Conservation (phyloP, 2,888 invertebrate species). For the Mythimna ferrago region DNA sequence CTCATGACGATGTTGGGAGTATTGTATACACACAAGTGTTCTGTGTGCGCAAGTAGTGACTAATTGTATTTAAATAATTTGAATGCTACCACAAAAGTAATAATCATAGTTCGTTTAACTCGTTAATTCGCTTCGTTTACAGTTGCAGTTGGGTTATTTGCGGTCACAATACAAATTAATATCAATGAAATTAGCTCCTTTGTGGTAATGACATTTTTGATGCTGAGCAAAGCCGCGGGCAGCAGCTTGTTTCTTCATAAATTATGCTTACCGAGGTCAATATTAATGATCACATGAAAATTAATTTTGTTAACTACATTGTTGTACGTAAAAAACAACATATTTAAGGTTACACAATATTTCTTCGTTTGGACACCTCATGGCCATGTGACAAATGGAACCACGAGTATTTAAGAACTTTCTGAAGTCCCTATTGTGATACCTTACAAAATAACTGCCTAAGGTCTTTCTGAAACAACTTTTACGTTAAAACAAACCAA, state of each 20-base stretch:
- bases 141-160: not conserved
- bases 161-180: not conserved
- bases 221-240: not conserved
- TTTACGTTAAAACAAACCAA: not conserved
- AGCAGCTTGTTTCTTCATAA: not conserved
- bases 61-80: constrained; percentile 11
- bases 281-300: constrained; percentile 11
- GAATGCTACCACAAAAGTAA: constrained; percentile 3
- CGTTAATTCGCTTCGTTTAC: constrained; percentile 8
- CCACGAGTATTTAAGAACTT: not conserved
- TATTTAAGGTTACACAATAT: not conserved
- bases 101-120: constrained; percentile 16
- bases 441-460: not conserved
- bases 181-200: not conserved
- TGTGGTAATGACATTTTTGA: not conserved
- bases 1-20: too few species aligned
- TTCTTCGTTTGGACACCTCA: constrained; percentile 17
- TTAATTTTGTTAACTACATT: constrained; percentile 10
- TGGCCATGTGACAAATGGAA: constrained; percentile 8
- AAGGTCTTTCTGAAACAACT: not conserved
- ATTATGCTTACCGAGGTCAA: not conserved
- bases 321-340: not conserved
- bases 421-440: not conserved
- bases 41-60: not conserved
- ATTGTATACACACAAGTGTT: not conserved